Percentiles rank a stretch among this genome's conserved stretches.
phyloP scores from a whole-genome alignment of 2,888 invertebrate species.

The Macroteleia sp. region DNA sequence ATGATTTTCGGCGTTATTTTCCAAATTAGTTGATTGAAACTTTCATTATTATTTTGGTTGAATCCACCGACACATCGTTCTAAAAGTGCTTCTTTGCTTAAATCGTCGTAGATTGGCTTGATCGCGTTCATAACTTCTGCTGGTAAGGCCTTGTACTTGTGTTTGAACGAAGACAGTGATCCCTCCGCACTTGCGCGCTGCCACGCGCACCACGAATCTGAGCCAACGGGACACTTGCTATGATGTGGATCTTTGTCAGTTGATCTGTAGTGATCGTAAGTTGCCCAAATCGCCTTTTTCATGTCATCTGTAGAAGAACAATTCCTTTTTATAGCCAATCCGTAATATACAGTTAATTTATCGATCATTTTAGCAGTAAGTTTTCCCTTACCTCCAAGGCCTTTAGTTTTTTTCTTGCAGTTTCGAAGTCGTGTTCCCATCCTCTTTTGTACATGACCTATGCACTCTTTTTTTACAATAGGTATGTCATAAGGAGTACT shows the following conservation, averaged over 20 bases:
- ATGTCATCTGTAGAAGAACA: conserved; percentile 4
- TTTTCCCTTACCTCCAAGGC: conserved; percentile 8
- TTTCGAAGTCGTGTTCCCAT: conserved; percentile 10
- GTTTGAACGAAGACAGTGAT: conserved; percentile 8
- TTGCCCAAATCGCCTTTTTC: conserved; percentile 4
- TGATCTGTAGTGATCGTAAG: conserved; percentile 12
- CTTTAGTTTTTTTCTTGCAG: conserved; percentile 12
- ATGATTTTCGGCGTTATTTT: too few species aligned
- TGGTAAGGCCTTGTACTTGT: conserved; percentile 17
- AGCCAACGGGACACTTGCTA: neutral
- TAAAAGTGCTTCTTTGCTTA: conserved; percentile 29
- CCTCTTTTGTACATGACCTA: conserved; percentile 8
- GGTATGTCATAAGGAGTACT: conserved; percentile 1
- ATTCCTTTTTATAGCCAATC: conserved; percentile 8
- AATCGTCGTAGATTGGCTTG: conserved; percentile 37
- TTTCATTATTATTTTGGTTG: too few species aligned
- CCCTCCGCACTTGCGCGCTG: conserved; percentile 20
- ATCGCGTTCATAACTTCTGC: conserved; percentile 30
- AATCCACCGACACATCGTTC: conserved; percentile 49
- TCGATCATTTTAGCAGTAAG: conserved; percentile 15
- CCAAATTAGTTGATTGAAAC: too few species aligned
- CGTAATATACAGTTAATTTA: conserved; percentile 19
- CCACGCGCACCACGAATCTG: conserved; percentile 23
- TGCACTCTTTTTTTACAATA: conserved; percentile 20
- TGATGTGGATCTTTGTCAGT: conserved; percentile 10